phyloP scores from a whole-genome alignment of 2,888 invertebrate genomes.

The Buathra laborator region DNA sequence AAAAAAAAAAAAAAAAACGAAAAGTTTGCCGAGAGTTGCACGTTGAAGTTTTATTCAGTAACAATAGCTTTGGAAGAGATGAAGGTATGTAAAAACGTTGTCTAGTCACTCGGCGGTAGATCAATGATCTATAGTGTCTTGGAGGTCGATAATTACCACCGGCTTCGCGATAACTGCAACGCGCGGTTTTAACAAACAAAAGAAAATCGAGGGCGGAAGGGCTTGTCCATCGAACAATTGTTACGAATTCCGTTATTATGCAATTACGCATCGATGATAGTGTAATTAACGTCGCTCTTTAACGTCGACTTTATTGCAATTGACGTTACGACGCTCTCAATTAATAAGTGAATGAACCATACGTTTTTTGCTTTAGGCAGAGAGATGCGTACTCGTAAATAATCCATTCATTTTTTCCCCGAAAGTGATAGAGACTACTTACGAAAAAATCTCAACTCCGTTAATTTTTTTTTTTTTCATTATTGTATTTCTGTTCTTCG shows the following conservation, averaged over 20 bases:
- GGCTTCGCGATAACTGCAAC: background rate
- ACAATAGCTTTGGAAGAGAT: background rate
- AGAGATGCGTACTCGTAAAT: background rate
- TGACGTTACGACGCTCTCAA: background rate
- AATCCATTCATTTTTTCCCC: background rate
- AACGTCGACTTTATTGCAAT: background rate
- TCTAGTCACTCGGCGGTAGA: background rate
- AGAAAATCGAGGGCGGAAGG: background rate
- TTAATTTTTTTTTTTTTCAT: background rate
- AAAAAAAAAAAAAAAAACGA: background rate
- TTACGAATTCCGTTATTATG: background rate
- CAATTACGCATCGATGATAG: slow-evolving; percentile 2
- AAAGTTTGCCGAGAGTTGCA: background rate
- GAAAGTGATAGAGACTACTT: background rate
- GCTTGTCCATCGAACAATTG: background rate
- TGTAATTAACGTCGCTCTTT: background rate
- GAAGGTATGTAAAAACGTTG: slow-evolving; percentile 3
- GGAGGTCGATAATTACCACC: background rate
- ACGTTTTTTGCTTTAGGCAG: background rate
- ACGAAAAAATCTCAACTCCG: background rate
- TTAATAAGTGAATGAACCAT: background rate
- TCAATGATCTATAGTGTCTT: slow-evolving; percentile 2
- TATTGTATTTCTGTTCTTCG: background rate
- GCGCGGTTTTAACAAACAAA: background rate
- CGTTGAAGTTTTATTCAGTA: slow-evolving; percentile 9